Evolutionary conservation across 2,888 invertebrate species (phyloP), one percentile per base, ranked within the genome.

Genomic region (Pachymerium ferrugineum): DNA sequence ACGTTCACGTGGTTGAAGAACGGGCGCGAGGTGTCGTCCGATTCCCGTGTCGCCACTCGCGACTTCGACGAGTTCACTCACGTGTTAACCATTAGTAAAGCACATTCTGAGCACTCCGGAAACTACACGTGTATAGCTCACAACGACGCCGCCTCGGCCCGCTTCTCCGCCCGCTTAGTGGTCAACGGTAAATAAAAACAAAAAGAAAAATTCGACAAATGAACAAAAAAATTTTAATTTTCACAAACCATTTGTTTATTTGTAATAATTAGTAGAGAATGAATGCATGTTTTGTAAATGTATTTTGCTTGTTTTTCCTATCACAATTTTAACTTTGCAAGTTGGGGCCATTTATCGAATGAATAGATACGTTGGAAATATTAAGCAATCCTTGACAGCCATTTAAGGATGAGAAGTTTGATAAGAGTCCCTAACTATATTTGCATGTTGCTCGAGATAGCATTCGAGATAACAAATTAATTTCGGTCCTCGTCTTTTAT

Each of bases 1-100:
- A 74, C 73, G 12, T 77, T 77, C 47, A 70, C 74, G 12, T 77
- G 77, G 77, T 70, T 75, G 54, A 76, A 76, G 68, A 76, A 77
- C 73, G 77, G 77, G 47, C 72, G 47, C 29, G 47, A 28, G 47
- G 28, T 72, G 29, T 29, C 47, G 30, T 42, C 72, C 47, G 62
- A 72, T 54, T 33, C 72, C 72, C 72, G 72, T 29, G 72, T 54
- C 29, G 62, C 72, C 72, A 72, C 47, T n/a, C 72, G 72, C 72
- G 54, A 72, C 72, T 72, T 72, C 30, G 72, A 72, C 72, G 72
- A 72, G 47, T 72, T 54, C 33, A 72, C 72, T 62, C 38, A 47
- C 54, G 72, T 72, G 62, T 62, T 72, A 62, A 72, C 62, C 54
- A 72, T 72, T 31, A 62, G 72, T 33, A 72, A 72, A 72, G 72